Conservation (phyloP, 2,888 invertebrate genomes). For the Zygaena filipendulae region DNA sequence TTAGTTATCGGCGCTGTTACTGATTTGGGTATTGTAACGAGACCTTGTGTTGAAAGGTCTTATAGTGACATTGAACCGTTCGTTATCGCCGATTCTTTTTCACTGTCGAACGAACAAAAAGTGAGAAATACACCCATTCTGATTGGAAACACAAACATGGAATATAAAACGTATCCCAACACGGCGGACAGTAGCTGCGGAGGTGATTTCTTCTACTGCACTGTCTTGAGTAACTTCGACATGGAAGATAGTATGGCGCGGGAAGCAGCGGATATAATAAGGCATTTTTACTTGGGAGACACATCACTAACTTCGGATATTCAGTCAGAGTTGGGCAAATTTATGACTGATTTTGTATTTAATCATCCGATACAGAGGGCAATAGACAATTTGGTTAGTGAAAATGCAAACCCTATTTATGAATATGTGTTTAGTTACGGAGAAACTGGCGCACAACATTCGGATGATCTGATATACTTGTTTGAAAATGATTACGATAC, state of each 20-base stretch:
- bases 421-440: slow-evolving; percentile 34
- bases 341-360: slow-evolving; percentile 28
- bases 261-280: slow-evolving; percentile 20
- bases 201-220: slow-evolving; percentile 14
- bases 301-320: slow-evolving; percentile 19
- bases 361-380: slow-evolving; percentile 23
- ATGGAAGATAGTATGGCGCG: slow-evolving; percentile 16
- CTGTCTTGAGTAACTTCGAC: slow-evolving; percentile 18
- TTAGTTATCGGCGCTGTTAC: slow-evolving; percentile 16
- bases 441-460: slow-evolving; percentile 21
- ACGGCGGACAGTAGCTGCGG: slow-evolving; percentile 17
- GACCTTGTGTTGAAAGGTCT: slow-evolving; percentile 17
- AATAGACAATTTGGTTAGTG: slow-evolving; percentile 25
- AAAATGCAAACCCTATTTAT: slow-evolving; percentile 24
- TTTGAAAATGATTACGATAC: slow-evolving; percentile 30
- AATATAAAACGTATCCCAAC: slow-evolving; percentile 18
- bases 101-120: slow-evolving; percentile 25
- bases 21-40: slow-evolving; percentile 10
- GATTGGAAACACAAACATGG: slow-evolving; percentile 33
- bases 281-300: slow-evolving; percentile 37
- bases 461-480: slow-evolving; percentile 30
- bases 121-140: slow-evolving; percentile 27
- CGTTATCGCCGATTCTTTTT: slow-evolving; percentile 25
- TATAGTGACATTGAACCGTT: slow-evolving; percentile 18
- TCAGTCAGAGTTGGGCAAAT: slow-evolving; percentile 22